Base-by-base conservation (phyloP, 30 jellyfish, hydroid and myxozoan genomes). In the Chironex yamaguchii region DNA sequence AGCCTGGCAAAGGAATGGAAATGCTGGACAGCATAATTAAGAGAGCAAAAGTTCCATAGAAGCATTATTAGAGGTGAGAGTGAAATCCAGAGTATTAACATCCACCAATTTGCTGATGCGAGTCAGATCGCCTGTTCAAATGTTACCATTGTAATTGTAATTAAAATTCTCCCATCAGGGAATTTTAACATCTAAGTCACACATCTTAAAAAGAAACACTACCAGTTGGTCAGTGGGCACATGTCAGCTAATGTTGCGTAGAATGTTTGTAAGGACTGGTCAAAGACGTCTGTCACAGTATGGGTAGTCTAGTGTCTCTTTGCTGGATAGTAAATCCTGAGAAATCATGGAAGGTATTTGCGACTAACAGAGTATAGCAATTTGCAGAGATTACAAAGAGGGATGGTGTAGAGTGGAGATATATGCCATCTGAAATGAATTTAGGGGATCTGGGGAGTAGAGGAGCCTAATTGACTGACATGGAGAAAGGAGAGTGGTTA, bases 221-320 rank as follows among this genome's bases (percentile, higher is more conserved):
- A 1, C 6, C 25, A 64, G 58, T 11, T 26, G n/a, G 78, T 26
- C 2, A 9, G 52, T 85, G 67, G 54, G 89, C 86, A 85, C 54
- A 20, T 23, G 31, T 20, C 52, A 86, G n/a, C n/a, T n/a, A n/a
- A n/a, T n/a, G n/a, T n/a, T n/a, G n/a, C n/a, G n/a, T n/a, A n/a
- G n/a, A n/a, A n/a, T n/a, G n/a, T n/a, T n/a, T n/a, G n/a, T n/a
- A n/a, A n/a, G n/a, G n/a, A n/a, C n/a, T n/a, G n/a, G n/a, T n/a
- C n/a, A n/a, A n/a, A n/a, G n/a, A n/a, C n/a, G n/a, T n/a, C n/a
- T n/a, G n/a, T n/a, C n/a, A n/a, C n/a, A n/a, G 90, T 80, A 67
- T 79, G 84, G 84, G 67, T 27, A 81, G 84, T 49, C 28, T 81
- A 75, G 91, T 81, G n/a, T 83, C 91, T 13, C 84, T 81, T 27